These are phyloP conservation scores for Camelus bactrianus DNA, from an alignment of 2,113 vertebrate species.

Conservation along the genomic window DNA sequence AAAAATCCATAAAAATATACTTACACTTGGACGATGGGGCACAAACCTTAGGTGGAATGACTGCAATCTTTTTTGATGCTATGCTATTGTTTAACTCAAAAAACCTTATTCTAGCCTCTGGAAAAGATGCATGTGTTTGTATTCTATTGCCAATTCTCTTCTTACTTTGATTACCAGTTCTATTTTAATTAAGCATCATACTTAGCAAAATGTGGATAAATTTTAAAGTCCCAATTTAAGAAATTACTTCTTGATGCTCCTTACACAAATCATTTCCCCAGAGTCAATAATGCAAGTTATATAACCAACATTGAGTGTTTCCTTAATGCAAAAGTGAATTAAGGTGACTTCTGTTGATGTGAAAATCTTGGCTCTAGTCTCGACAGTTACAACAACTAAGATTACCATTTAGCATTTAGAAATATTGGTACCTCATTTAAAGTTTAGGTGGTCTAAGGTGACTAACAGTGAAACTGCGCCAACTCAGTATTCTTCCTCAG, in stretches of 20 bases:
- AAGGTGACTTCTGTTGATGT: not conserved
- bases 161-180: not conserved
- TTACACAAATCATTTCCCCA: not conserved
- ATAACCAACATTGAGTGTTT: not conserved
- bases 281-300: not conserved
- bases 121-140: not conserved
- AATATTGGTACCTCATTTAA: not conserved
- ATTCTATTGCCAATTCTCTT: not conserved
- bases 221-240: not conserved
- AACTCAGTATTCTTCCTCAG: not conserved
- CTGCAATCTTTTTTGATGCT: not conserved
- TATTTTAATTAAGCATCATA: not conserved
- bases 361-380: not conserved
- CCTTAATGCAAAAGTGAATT: constrained; percentile 12
- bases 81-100: constrained; percentile 5
- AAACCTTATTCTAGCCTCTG: not conserved
- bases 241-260: not conserved
- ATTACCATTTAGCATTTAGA: not conserved
- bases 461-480: not conserved
- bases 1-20: not conserved
- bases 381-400: constrained; percentile 1
- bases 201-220: not conserved
- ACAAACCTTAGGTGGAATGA: not conserved
- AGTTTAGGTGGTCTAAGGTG: not conserved
- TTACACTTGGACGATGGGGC: not conserved